Base-by-base conservation (phyloP, 1,140 invertebrate genomes). In the Hydropsyche tenuis region DNA sequence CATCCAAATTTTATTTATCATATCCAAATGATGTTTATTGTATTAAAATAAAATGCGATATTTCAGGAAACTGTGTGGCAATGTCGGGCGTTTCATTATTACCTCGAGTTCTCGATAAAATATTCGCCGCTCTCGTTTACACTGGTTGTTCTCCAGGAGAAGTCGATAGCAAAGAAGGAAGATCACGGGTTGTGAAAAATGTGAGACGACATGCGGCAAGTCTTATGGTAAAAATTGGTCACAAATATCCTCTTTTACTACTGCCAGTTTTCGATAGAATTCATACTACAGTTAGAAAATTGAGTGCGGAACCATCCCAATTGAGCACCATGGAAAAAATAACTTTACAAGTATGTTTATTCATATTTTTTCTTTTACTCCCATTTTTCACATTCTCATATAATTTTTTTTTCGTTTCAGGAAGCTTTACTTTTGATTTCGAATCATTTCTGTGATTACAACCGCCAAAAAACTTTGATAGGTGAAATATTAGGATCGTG, bases 381-480 rank as follows among this genome's bases (percentile, higher is more conserved):
- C 62, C 80, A 16, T 65, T 51, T 7, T 16, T 11, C 16, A 27
- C 6, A 9, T 69, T 48, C 42, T 16, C 72, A 46, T 66, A 25
- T 56, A 27, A 30, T 18, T 27, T 6, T 9, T 1, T 71, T 16
- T 71, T 2, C 23, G 22, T 79, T 80, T 2, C 82, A 90, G 80
- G 93, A 94, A 81, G 91, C 93, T 0, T 80, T 94, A 14, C 80
- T 95, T 1, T 83, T 94, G 0, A 93, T 93, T 78, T 95, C 94
- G 20, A 97, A 96, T 86, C 92, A 96, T 79, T 94, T 94, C 79
- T 91, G 93, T 80, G 92, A 96, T 82, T 96, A 93, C 80, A 91
- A 94, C 73, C 88, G 93, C 1, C 94, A 97, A 81, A 91, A 90
- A 22, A 84, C 87, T 20, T 95, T 96, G 76, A 90, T 96, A 1